A percentile compares a stretch with the other conserved stretches of the same genome.
Conservation (phyloP, 2,113 vertebrate species). For the Lates calcarifer region DNA sequence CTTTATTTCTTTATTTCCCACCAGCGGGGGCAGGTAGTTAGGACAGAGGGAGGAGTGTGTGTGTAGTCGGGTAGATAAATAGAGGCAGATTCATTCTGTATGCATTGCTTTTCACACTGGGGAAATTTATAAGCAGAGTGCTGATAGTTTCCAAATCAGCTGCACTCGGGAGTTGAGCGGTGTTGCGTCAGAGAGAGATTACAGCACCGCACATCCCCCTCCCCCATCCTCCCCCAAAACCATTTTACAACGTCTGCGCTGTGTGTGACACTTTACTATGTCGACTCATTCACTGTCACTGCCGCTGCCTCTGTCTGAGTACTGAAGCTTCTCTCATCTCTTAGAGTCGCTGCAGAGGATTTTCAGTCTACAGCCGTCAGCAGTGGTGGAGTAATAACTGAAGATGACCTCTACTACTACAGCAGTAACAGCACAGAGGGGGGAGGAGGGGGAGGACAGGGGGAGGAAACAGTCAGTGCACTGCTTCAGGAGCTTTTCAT, state of each 20-base stretch:
- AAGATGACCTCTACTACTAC: background rate
- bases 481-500: background rate
- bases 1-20: conserved; percentile 32
- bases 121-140: conserved; percentile 71
- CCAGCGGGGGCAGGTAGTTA: conserved; percentile 19
- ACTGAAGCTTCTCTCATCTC: background rate
- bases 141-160: conserved; percentile 77
- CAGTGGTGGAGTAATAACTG: background rate
- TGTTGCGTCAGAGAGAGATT: conserved; percentile 49
- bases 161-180: conserved; percentile 42
- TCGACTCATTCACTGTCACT: no score
- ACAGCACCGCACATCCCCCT: no score
- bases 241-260: conserved; percentile 17
- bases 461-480: background rate
- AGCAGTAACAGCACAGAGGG: background rate
- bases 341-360: background rate
- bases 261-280: no score
- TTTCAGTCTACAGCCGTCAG: background rate
- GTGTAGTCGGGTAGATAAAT: conserved; percentile 64
- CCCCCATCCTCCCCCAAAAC: no score
- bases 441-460: background rate
- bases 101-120: conserved; percentile 78
- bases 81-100: conserved; percentile 68
- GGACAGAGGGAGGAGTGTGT: conserved; percentile 8
- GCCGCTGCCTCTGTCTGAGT: no score